These are phyloP conservation scores for Lordiphosa andalusiaca DNA, from an alignment of 2,888 invertebrate genomes.

Conservation along the genomic window DNA sequence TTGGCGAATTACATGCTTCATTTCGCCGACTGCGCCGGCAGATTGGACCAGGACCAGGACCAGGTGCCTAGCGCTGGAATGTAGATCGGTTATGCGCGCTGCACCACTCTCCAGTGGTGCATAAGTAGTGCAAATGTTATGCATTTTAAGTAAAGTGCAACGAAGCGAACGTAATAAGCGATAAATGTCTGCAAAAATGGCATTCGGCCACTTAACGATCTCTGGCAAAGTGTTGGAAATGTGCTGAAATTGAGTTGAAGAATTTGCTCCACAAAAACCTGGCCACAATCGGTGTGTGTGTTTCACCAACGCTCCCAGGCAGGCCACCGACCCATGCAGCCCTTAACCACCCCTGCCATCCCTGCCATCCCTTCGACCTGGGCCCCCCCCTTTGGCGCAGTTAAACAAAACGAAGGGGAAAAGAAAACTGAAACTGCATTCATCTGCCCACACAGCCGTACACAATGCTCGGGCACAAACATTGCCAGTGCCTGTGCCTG, in stretches of 20 bases:
- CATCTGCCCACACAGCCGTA: slow-evolving; percentile 46
- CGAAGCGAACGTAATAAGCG: background rate
- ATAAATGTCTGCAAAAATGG: slow-evolving; percentile 4
- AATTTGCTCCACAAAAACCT: too few species aligned
- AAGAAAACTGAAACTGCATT: slow-evolving; percentile 69
- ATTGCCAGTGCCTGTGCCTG: slow-evolving; percentile 21
- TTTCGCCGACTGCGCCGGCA: slow-evolving; percentile 43
- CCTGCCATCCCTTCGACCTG: too few species aligned
- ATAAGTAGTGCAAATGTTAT: slow-evolving; percentile 66
- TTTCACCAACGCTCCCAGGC: slow-evolving; percentile 31
- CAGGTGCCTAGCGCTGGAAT: slow-evolving; percentile 29
- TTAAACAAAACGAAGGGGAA: slow-evolving; percentile 11
- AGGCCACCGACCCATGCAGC: slow-evolving; percentile 53
- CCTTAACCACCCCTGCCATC: too few species aligned
- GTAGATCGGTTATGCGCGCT: slow-evolving; percentile 19
- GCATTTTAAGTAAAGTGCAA: slow-evolving; percentile 53
- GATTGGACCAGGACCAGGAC: slow-evolving; percentile 1
- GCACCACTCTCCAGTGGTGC: slow-evolving; percentile 25
- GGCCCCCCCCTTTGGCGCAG: slow-evolving; percentile 28
- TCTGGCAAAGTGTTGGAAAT: slow-evolving; percentile 26
- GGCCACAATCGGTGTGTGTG: slow-evolving; percentile 63
- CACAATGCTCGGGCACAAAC: slow-evolving; percentile 50
- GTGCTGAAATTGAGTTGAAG: slow-evolving; percentile 10
- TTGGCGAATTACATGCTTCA: slow-evolving; percentile 69
- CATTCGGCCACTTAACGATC: slow-evolving; percentile 33